Percentiles rank a stretch among this genome's conserved stretches.
phyloP scores from a whole-genome alignment of 2,888 invertebrate genomes.

The Digitonthophagus gazella region DNA sequence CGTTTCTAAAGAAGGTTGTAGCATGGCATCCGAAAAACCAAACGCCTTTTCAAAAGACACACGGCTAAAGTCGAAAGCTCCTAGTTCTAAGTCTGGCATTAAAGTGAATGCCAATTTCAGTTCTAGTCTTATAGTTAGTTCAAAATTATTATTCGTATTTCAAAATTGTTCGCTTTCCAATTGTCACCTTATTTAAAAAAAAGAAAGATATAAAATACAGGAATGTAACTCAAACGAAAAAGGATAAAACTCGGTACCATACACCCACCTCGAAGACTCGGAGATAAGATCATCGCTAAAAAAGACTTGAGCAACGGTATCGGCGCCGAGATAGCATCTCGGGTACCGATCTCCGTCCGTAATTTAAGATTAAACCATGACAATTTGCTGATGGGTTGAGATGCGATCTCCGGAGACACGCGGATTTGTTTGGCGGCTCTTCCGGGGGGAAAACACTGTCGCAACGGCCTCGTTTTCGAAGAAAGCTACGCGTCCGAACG shows the following conservation, averaged over 20 bases:
- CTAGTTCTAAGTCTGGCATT: no score
- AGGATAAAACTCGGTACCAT: neutral
- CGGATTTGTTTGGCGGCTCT: neutral
- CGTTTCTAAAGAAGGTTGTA: no score
- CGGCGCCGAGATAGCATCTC: neutral
- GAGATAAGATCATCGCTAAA: neutral
- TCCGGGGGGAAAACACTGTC: neutral
- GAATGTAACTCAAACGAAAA: neutral
- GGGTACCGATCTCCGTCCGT: neutral
- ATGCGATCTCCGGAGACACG: neutral
- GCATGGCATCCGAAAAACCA: no score
- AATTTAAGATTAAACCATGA: neutral
- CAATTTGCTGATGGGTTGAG: neutral
- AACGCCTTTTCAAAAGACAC: no score
- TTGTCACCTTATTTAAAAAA: neutral
- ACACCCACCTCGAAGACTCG: neutral
- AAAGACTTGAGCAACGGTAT: neutral
- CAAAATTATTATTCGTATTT: no score
- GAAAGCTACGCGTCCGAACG: neutral
- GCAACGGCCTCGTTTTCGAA: no score
- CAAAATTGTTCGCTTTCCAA: neutral
- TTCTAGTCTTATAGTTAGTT: no score
- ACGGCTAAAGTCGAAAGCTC: no score
- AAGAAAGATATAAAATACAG: neutral
- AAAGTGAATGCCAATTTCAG: no score